Evolutionary conservation across 2,888 invertebrate genomes (phyloP), one percentile per base, ranked within the genome.

Genomic region (Cryptophagus acutangulus): DNA sequence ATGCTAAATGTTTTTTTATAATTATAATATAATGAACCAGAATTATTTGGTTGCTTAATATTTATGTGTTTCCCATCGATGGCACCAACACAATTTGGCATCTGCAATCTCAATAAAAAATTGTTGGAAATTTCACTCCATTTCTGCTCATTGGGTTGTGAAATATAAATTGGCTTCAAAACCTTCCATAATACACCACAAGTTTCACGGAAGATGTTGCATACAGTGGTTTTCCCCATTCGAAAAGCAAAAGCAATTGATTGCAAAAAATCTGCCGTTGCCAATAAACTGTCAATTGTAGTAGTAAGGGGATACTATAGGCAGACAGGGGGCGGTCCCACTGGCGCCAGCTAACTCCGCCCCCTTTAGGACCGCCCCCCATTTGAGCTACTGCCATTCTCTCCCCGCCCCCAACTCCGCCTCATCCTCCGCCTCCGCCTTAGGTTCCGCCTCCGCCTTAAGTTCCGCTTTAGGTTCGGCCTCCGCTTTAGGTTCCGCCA

Each of bases 161-260:
- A 9, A 20, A 20, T 20, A 9, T 20, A 29, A 29, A 29, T 6
- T 6, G 29, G 29, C 6, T 5, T 5, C 8, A 29, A 5, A 8
- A 29, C 29, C 6, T 29, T 6, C 42, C 42, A 42, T 12, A 42
- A 15, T 5, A 13, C 29, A 6, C 24, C 17, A 20, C 42, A 42
- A 9, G 42, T 38, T 33, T 41, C 41, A 12, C 14, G 9, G 10
- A 41, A 25, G 25, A 41, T 41, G 9, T 13, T n/a, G 16, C 33
- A 38, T 13, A 41, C 41, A 18, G 38, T 42, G 3, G 28, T 13
- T 14, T 16, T 34, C 8, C 34, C 38, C 8, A 34, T 17, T 20
- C 35, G 17, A 38, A 35, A 42, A 10, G 9, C 20, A 30, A 33
- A 38, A 6, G 38, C 17, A 2, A 17, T 29, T 8, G 24, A 38